Conservation (phyloP, 2,888 invertebrate genomes). For the Entomobrya proxima region DNA sequence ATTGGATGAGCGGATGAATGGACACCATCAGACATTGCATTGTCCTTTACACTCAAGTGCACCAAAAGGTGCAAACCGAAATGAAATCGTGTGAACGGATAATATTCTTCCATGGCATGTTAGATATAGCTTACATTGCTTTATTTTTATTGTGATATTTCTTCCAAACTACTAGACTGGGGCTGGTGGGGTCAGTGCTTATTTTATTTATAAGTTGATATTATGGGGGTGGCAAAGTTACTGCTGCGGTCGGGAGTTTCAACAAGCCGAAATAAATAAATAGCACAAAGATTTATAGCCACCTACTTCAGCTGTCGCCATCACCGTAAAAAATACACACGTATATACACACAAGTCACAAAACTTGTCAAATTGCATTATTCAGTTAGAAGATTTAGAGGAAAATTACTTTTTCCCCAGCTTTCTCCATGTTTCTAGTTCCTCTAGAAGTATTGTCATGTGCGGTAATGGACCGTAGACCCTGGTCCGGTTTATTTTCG, state of each 20-base stretch:
- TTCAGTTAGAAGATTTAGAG: not conserved
- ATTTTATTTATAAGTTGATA: too few relatives aligned
- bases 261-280: not conserved
- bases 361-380: constrained; percentile 24
- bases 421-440: not conserved
- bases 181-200: too few relatives aligned
- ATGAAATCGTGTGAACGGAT: not conserved
- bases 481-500: not conserved
- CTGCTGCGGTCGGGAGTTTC: not conserved
- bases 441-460: not conserved
- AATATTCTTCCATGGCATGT: too few relatives aligned
- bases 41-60: not conserved
- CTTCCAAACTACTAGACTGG: too few relatives aligned
- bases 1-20: constrained; percentile 5
- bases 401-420: constrained; percentile 23
- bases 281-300: not conserved
- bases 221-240: too few relatives aligned
- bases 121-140: too few relatives aligned
- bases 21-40: not conserved
- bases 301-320: not conserved
- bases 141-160: too few relatives aligned
- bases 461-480: constrained; percentile 2
- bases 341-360: not conserved
- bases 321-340: not conserved
- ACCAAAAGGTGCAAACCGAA: not conserved